Percentiles rank a stretch among this genome's conserved stretches.
Conservation (phyloP, 2,797 vertebrate species). For the Manis pentadactyla region DNA sequence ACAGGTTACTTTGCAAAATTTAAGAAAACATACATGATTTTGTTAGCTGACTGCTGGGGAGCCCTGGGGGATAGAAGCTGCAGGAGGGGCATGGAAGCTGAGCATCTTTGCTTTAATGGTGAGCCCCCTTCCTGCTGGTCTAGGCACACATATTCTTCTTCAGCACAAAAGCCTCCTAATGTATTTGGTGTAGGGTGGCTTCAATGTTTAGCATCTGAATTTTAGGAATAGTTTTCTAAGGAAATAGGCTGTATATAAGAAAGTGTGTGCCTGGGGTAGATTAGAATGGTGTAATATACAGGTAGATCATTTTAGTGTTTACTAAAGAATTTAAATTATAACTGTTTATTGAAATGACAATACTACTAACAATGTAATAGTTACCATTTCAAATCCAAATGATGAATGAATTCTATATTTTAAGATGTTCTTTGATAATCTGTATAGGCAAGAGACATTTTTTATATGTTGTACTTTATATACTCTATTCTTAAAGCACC, state of each 20-base stretch:
- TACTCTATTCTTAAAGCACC: neutral
- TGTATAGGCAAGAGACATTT: neutral
- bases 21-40: neutral
- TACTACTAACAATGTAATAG: neutral
- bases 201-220: neutral
- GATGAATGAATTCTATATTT: neutral
- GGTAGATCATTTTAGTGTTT: neutral
- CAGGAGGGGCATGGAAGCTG: neutral
- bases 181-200: neutral
- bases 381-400: neutral
- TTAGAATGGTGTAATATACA: neutral
- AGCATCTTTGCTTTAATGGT: neutral
- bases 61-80: neutral
- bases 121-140: neutral
- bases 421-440: neutral
- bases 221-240: neutral
- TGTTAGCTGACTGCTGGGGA: neutral
- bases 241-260: neutral
- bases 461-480: neutral
- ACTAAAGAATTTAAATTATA: conserved; percentile 12
- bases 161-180: neutral
- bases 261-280: neutral
- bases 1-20: neutral
- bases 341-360: neutral
- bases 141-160: neutral